phyloP scores from a whole-genome alignment of 2,888 invertebrate genomes.

The Chydorus sphaericus region DNA sequence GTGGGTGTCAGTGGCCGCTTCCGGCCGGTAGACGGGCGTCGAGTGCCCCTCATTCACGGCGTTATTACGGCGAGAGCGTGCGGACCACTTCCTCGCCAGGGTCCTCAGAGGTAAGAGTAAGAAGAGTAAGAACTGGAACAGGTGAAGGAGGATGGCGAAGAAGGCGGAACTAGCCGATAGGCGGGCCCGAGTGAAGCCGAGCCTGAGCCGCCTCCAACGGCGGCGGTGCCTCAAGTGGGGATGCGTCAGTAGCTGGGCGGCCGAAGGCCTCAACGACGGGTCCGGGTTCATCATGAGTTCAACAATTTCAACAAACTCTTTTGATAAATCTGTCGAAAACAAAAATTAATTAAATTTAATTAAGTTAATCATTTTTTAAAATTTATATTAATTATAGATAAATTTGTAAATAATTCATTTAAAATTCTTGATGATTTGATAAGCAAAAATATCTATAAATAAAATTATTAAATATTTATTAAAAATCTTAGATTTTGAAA shows the following conservation, averaged over 20 bases:
- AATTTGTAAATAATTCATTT: too few relatives aligned
- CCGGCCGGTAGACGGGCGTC: not conserved
- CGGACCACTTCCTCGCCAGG: not conserved
- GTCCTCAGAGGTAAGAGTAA: not conserved
- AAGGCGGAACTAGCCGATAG: not conserved
- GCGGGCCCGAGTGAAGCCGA: not conserved
- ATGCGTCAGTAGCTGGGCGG: slow-evolving; percentile 35
- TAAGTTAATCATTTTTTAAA: too few relatives aligned
- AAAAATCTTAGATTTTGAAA: too few relatives aligned
- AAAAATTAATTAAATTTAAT: too few relatives aligned
- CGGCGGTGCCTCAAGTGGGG: slow-evolving; percentile 19
- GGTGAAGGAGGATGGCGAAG: not conserved
- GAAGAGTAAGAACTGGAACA: not conserved
- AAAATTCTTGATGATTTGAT: too few relatives aligned
- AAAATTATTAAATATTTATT: too few relatives aligned
- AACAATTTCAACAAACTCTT: slow-evolving; percentile 37
- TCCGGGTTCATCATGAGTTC: slow-evolving; percentile 41
- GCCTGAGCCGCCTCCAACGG: not conserved
- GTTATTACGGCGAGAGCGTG: not conserved
- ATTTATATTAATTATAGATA: too few relatives aligned
- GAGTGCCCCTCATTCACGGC: not conserved
- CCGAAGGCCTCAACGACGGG: slow-evolving; percentile 36
- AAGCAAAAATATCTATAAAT: too few relatives aligned
- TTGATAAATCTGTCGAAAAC: slow-evolving; percentile 28
- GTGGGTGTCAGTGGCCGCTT: not conserved